Evolutionary conservation across 2,888 invertebrate species (phyloP), one percentile per base, ranked within the genome.

Genomic region (Nasonovia ribisnigri): DNA sequence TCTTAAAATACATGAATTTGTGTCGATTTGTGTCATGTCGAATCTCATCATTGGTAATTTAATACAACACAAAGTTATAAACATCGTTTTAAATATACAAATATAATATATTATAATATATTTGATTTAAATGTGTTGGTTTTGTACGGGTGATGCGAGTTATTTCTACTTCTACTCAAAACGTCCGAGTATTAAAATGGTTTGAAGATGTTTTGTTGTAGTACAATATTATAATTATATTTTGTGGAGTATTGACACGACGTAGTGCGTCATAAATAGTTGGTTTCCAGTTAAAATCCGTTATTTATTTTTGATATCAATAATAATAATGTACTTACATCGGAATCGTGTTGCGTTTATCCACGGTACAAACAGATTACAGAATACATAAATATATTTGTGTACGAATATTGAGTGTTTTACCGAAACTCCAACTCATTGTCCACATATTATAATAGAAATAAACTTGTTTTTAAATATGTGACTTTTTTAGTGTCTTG

Each of bases 391-490:
- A 36, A 77, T 42, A 77, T 67, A 67, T 16, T 11, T 16, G 67
- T 36, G 77, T 77, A 46, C 5, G 26, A 29, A 43, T 86, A 86
- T 86, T n/a, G 16, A 1, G 46, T 46, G 46, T 86, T 86, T 86
- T 86, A 86, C 29, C 43, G 84, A 46, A 84, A 86, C 46, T 11
- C 46, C 11, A 16, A 46, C 29, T 46, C 46, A 86, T 29, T 86
- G 46, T 86, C 46, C 46, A 13, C 46, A 54, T 54, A 20, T 20
- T 86, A 48, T 86, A 46, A 46, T 86, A 48, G 43, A 77, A 46
- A 86, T 86, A 86, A 86, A 86, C 86, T 86, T 46, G 86, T 86
- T 86, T 86, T 86, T 29, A 20, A 86, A 86, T 43, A n/a, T 86
- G 29, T 46, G 86, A 86, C 46, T 86, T 86, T 86, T 84, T 26